These are phyloP conservation scores for Graptemys geographica DNA, from an alignment of 2,797 vertebrate species.

Conservation along the genomic window DNA sequence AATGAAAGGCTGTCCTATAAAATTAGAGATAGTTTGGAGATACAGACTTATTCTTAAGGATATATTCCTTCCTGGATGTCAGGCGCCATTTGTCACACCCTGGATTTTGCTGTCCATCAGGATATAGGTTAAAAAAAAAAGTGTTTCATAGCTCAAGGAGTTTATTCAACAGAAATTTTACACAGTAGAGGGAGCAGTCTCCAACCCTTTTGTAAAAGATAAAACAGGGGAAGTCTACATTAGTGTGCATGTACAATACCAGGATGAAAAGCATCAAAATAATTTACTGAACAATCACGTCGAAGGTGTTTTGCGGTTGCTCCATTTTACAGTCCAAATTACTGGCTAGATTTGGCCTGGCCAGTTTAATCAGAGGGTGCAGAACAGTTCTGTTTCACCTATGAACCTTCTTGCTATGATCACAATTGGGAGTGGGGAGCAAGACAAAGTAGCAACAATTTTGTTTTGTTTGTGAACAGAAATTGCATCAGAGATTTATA, in stretches of 20 bases:
- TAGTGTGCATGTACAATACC: conserved; percentile 40
- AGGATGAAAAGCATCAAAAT: conserved; percentile 32
- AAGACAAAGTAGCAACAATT: not conserved
- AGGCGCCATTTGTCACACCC: conserved; percentile 82
- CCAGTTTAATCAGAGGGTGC: not conserved
- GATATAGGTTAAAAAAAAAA: conserved; percentile 72
- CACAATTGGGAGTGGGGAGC: accelerated
- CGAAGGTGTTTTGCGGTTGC: not conserved
- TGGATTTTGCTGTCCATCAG: conserved; percentile 81
- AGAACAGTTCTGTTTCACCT: not conserved
- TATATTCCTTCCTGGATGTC: conserved; percentile 82
- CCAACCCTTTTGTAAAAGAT: conserved; percentile 57
- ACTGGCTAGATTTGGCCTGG: not conserved
- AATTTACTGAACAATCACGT: not conserved
- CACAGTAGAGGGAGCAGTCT: conserved; percentile 48
- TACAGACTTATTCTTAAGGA: conserved; percentile 82
- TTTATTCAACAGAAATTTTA: conserved; percentile 70
- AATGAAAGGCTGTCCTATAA: conserved; percentile 80
- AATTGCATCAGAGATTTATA: not conserved
- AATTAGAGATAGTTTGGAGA: conserved; percentile 80
- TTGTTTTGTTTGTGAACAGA: not conserved
- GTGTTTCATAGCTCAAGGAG: conserved; percentile 72
- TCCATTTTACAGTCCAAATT: not conserved
- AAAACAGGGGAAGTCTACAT: conserved; percentile 31
- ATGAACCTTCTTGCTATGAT: not conserved